Evolutionary conservation across 2,888 invertebrate genomes (phyloP).

Genomic region (Julus scanicus): DNA sequence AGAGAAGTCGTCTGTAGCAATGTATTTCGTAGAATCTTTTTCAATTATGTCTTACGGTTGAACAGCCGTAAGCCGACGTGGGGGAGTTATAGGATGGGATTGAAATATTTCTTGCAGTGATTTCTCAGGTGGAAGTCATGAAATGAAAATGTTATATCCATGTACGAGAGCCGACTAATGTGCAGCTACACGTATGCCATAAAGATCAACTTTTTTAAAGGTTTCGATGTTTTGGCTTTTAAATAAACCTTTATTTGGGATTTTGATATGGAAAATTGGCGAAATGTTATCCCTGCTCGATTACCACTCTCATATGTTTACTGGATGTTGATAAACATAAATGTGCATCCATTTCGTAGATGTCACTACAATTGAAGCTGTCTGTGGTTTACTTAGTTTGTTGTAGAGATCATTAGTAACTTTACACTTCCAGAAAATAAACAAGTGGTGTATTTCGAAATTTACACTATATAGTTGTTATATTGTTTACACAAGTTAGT

Average conservation of each 20-base stretch:
- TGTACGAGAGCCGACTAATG: no score
- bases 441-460: no score
- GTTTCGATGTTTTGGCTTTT: background rate
- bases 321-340: no score
- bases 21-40: conserved; percentile 13
- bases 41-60: conserved; percentile 29
- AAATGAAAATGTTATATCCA: background rate
- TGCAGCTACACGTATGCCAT: background rate
- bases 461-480: no score
- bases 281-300: no score
- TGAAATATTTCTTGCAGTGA: conserved; percentile 24
- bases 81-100: conserved; percentile 1
- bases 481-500: no score
- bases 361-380: no score
- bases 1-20: background rate
- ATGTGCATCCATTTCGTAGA: no score
- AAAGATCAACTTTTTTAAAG: background rate
- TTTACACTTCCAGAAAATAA: no score
- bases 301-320: no score
- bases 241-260: background rate
- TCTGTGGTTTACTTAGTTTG: no score
- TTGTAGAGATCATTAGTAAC: no score
- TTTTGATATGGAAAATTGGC: background rate
- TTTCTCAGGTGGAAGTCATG: conserved; percentile 27
- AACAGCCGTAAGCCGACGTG: background rate